Percentiles rank a stretch among this genome's conserved stretches.
phyloP scores from a whole-genome alignment of 2,797 vertebrate species.

The Bucorvus abyssinicus region DNA sequence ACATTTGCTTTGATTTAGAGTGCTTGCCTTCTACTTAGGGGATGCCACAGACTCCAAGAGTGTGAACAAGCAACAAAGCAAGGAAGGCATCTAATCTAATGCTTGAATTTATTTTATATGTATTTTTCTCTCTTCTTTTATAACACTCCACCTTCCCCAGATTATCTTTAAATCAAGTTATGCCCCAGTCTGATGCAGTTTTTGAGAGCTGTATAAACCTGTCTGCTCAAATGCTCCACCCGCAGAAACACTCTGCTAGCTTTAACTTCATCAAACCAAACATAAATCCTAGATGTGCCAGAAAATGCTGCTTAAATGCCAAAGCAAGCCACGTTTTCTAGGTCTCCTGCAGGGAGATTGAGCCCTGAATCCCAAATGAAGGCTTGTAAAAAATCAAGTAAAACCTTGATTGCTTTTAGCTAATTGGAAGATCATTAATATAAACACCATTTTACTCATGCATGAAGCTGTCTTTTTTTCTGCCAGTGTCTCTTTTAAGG shows the following conservation, averaged over 20 bases:
- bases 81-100: neutral
- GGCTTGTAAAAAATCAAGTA: neutral
- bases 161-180: slow-evolving; percentile 42
- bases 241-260: slow-evolving; percentile 32
- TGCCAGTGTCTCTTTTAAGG: neutral
- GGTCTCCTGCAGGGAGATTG: neutral
- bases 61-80: neutral
- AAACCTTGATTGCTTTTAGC: neutral
- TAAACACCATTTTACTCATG: neutral
- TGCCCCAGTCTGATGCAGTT: slow-evolving; percentile 26
- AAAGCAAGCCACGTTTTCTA: neutral
- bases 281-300: slow-evolving; percentile 37
- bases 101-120: slow-evolving; percentile 37
- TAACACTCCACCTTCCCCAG: slow-evolving; percentile 14
- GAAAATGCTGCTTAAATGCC: slow-evolving; percentile 16
- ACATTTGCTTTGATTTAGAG: slow-evolving; percentile 23
- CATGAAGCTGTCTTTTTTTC: neutral
- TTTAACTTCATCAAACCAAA: slow-evolving; percentile 21
- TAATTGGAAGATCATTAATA: slow-evolving; percentile 19
- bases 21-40: slow-evolving; percentile 8
- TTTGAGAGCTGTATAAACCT: slow-evolving; percentile 48
- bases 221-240: slow-evolving; percentile 45
- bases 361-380: neutral
- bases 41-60: neutral
- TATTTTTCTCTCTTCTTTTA: slow-evolving; percentile 31